Percentiles rank a stretch among this genome's conserved stretches.
These are phyloP conservation scores for Dioctria rufipes DNA, from an alignment of 2,888 invertebrate genomes.

Conservation along the genomic window DNA sequence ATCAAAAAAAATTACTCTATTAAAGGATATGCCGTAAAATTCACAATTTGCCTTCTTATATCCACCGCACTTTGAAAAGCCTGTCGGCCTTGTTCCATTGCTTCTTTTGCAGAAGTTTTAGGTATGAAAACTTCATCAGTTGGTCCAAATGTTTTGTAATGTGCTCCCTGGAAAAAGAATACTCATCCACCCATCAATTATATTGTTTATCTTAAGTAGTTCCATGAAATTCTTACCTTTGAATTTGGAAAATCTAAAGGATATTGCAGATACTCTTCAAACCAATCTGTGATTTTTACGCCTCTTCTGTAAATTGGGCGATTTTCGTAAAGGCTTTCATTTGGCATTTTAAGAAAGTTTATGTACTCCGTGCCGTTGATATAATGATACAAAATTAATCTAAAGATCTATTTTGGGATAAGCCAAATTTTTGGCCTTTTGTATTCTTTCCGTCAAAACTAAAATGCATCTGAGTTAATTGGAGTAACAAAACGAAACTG, in stretches of 20 bases:
- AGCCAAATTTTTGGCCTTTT: no score
- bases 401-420: no score
- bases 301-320: slow-evolving; percentile 1
- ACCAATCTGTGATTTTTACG: slow-evolving; percentile 16
- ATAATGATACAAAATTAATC: no score
- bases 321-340: slow-evolving; percentile 4
- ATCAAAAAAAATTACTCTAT: not conserved
- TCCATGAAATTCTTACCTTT: not conserved
- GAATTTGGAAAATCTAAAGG: not conserved
- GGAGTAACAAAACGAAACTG: no score
- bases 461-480: no score
- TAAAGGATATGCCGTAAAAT: slow-evolving; percentile 21
- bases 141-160: slow-evolving; percentile 15
- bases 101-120: slow-evolving; percentile 14
- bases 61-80: not conserved
- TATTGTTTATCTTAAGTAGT: not conserved
- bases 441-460: no score
- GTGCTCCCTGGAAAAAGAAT: not conserved
- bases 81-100: not conserved
- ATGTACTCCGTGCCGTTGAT: not conserved
- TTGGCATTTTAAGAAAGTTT: not conserved
- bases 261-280: not conserved
- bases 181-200: not conserved
- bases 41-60: not conserved
- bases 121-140: slow-evolving; percentile 31